Conservation (phyloP, 2,888 invertebrate species). For the Dynastes grantii region DNA sequence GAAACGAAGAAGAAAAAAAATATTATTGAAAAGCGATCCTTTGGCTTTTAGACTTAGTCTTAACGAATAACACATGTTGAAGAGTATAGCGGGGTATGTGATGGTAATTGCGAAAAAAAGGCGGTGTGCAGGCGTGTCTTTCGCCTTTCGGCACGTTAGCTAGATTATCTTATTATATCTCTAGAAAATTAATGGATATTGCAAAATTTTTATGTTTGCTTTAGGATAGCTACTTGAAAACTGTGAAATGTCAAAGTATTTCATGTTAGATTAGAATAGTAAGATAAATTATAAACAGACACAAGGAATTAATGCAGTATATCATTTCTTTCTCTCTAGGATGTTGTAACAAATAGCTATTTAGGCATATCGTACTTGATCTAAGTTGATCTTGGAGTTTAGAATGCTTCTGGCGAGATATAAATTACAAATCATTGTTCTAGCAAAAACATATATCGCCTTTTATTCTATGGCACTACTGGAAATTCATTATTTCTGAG, state of each 20-base stretch:
- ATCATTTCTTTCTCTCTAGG: too few species aligned
- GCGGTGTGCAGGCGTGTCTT: conserved; percentile 39
- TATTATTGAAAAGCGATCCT: conserved; percentile 41
- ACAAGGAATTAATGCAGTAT: too few species aligned
- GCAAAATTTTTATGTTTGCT: not conserved
- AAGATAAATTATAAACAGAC: too few species aligned
- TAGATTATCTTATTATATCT: not conserved
- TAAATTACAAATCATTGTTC: too few species aligned
- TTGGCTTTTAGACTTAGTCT: not conserved
- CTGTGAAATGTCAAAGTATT: not conserved
- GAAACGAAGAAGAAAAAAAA: conserved; percentile 45
- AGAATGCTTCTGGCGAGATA: too few species aligned
- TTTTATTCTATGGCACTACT: too few species aligned
- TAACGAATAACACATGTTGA: conserved; percentile 42
- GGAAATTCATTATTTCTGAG: too few species aligned
- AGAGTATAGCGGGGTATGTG: not conserved
- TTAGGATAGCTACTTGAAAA: not conserved
- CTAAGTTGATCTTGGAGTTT: too few species aligned
- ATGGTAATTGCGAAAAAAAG: conserved; percentile 40
- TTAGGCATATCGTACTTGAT: too few species aligned
- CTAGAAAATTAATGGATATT: conserved; percentile 17
- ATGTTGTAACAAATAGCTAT: too few species aligned
- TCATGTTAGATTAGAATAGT: too few species aligned
- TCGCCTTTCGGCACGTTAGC: conserved; percentile 13
- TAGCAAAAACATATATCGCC: too few species aligned